A percentile compares a stretch with the other conserved stretches of the same genome.
Conservation (phyloP, 53 echinoderm and acorn worm species). For the Zoroaster sp. region DNA sequence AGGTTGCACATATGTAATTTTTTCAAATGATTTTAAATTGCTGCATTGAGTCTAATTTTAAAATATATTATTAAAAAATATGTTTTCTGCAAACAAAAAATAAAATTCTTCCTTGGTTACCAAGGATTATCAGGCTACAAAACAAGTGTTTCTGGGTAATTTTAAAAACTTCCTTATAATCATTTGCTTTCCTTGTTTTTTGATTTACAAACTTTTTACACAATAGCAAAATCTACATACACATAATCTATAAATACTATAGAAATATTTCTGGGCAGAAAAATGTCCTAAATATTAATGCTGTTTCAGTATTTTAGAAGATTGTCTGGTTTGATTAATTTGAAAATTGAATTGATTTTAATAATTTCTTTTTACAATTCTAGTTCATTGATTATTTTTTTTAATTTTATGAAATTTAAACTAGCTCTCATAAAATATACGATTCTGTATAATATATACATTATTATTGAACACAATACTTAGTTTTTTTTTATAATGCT, state of each 20-base stretch:
- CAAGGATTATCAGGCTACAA: background rate
- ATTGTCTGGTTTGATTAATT: constrained; percentile 4
- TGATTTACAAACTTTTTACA: background rate
- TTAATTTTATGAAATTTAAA: constrained; percentile 35
- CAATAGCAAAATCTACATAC: background rate
- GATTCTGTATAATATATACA: constrained; percentile 44
- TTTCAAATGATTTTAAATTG: too few relatives aligned
- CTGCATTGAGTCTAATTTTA: too few relatives aligned
- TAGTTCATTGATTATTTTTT: background rate
- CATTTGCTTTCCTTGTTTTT: background rate
- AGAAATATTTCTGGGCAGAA: background rate
- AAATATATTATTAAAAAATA: too few relatives aligned
- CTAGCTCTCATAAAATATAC: constrained; percentile 57
- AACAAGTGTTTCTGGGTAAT: background rate
- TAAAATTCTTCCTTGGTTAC: background rate
- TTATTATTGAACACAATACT: constrained; percentile 43
- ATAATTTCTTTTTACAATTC: background rate
- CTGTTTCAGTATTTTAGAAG: constrained; percentile 1
- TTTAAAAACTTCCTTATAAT: background rate
- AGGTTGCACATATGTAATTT: too few relatives aligned
- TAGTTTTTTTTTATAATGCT: constrained; percentile 37
- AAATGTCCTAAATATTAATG: background rate
- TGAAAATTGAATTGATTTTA: background rate
- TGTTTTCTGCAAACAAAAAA: too few relatives aligned
- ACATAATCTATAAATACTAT: constrained; percentile 29